Evolutionary conservation across 1,140 invertebrate species (phyloP).

Genomic region (Drosophila sechellia): DNA sequence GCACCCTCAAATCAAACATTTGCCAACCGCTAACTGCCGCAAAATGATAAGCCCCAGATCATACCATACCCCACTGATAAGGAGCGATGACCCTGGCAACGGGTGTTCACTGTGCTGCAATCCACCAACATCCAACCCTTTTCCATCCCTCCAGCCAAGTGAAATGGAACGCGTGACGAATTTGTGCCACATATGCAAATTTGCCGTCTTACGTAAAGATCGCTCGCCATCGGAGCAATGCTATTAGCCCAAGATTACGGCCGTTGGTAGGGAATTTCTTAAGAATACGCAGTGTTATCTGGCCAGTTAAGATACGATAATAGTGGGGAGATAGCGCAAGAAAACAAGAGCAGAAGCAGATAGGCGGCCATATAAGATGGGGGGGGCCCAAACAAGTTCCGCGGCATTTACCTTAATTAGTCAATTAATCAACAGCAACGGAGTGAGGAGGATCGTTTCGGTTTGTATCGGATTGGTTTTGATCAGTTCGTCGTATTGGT

Average conservation of each 20-base stretch:
- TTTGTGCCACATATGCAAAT: conserved; percentile 71
- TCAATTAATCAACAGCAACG: conserved; percentile 55
- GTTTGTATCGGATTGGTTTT: conserved; percentile 1
- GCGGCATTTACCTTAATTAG: conserved; percentile 49
- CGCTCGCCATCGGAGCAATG: conserved; percentile 33
- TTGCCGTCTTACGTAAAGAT: conserved; percentile 62
- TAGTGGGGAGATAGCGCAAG: conserved; percentile 20
- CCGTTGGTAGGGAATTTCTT: conserved; percentile 2
- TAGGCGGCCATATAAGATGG: conserved; percentile 39
- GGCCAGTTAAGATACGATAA: conserved; percentile 51
- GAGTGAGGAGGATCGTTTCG: conserved; percentile 4
- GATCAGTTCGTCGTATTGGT: conserved; percentile 4
- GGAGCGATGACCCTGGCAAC: conserved; percentile 28
- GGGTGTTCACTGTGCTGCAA: conserved; percentile 42
- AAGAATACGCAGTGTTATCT: conserved; percentile 68
- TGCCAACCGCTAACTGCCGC: conserved; percentile 11
- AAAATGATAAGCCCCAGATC: conserved; percentile 35
- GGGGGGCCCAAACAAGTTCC: conserved; percentile 32
- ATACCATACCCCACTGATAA: conserved; percentile 28
- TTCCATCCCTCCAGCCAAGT: not conserved
- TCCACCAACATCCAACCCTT: not conserved
- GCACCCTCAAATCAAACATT: conserved; percentile 35
- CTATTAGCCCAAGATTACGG: conserved; percentile 49
- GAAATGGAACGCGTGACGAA: conserved; percentile 39
- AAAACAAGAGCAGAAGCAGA: conserved; percentile 20